Evolutionary conservation across 1,140 invertebrate species (phyloP), one percentile per base, ranked within the genome.

Genomic region (Atta cephalotes): DNA sequence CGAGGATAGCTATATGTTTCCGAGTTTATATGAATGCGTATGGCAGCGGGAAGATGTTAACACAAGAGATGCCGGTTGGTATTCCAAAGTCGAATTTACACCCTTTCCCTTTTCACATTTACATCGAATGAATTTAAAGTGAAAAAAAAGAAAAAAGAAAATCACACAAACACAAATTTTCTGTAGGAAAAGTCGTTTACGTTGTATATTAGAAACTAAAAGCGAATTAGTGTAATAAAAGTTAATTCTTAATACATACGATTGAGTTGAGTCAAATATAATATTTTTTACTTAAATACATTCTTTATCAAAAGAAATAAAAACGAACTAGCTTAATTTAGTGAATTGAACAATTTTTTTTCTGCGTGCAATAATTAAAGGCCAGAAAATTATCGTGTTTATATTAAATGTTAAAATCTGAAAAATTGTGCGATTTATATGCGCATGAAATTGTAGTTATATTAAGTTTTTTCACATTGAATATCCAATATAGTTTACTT

Each of bases 1-100:
- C 18, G 58, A 74, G 80, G 74, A 66, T 79, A 79, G 49, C 74
- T 79, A 45, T 51, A 35, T 58, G 62, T 85, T 79, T 79, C 74
- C 63, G 18, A 18, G 51, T 85, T 85, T 79, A 78, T 79, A 79
- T 45, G 49, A 76, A 66, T 58, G 49, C 31, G 62, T 79, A 79
- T 39, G 49, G 25, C 25, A 66, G 14, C 6, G 31, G 62, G n/a
- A 85, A 85, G 74, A 66, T 79, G 82, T 66, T 77, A 79, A 58
- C 31, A 62, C 49, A 45, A 74, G 25, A 80, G 53, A 63, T 21
- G 31, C 35, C 12, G 4, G 49, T 18, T 28, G 56, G 9, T 68
- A 28, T 18, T 62, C 25, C n/a, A 51, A 84, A 74, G 56, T 82
- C 56, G 25, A 74, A 84, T 84, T 74, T 74, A 63, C 56, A 49